phyloP scores from a whole-genome alignment of 2,797 vertebrate genomes.

The Acanthurus leucopareius region DNA sequence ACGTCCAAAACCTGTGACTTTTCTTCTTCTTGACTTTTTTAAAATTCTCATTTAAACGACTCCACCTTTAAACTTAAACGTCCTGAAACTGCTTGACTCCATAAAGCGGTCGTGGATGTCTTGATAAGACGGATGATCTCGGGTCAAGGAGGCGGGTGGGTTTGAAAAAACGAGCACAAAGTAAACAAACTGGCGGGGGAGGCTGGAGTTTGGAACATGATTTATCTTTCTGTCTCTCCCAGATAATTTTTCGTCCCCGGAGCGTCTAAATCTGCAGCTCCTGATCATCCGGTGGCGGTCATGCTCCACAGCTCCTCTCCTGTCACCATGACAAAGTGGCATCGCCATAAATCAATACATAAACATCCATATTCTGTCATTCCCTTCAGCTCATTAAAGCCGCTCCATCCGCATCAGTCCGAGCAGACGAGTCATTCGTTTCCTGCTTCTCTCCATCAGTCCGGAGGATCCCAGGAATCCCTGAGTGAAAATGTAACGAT shows the following conservation, averaged over 20 bases:
- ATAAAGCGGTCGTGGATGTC: too few relatives aligned
- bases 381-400: neutral
- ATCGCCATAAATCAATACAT: slow-evolving; percentile 4
- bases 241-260: neutral
- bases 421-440: neutral
- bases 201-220: too few relatives aligned
- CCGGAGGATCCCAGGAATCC: neutral
- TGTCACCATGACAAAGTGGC: slow-evolving; percentile 19
- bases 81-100: too few relatives aligned
- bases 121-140: too few relatives aligned
- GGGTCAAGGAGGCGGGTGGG: too few relatives aligned
- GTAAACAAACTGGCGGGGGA: too few relatives aligned
- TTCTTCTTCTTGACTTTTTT: too few relatives aligned
- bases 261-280: neutral
- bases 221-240: neutral
- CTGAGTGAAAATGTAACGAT: neutral
- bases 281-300: neutral
- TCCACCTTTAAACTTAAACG: too few relatives aligned
- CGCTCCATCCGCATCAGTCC: neutral
- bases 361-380: neutral
- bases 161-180: too few relatives aligned
- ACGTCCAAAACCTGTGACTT: too few relatives aligned
- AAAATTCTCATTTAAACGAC: too few relatives aligned
- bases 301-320: neutral
- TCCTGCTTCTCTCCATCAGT: slow-evolving; percentile 8